These are phyloP conservation scores for Diaperis boleti DNA, from an alignment of 2,888 invertebrate species.

Conservation along the genomic window DNA sequence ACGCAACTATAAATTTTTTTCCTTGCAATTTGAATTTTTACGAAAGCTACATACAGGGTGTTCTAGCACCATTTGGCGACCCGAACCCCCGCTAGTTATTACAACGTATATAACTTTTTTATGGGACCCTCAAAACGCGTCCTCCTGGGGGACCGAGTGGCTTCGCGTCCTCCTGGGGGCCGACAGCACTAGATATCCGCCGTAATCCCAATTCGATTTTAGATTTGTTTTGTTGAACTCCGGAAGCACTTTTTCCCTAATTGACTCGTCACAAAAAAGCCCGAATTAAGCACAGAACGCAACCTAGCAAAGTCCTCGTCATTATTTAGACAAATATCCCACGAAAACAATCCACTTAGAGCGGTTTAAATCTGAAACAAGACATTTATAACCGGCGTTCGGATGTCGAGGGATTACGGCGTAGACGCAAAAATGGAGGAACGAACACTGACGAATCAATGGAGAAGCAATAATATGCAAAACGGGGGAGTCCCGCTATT, in stretches of 20 bases:
- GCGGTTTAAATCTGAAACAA: slow-evolving; percentile 39
- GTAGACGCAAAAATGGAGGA: slow-evolving; percentile 17
- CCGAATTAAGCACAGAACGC: slow-evolving; percentile 27
- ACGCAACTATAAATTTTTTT: slow-evolving; percentile 4
- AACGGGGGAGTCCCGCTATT: slow-evolving; percentile 32
- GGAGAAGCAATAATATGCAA: slow-evolving; percentile 35
- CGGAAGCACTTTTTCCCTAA: slow-evolving; percentile 2
- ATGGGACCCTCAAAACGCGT: background rate
- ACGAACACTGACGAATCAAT: slow-evolving; percentile 23
- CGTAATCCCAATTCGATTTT: too few relatives aligned
- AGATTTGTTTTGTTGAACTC: too few relatives aligned
- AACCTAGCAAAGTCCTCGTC: slow-evolving; percentile 31
- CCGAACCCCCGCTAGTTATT: slow-evolving; percentile 14
- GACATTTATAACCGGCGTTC: slow-evolving; percentile 37
- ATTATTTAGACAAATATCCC: slow-evolving; percentile 40
- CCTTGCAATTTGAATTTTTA: too few relatives aligned
- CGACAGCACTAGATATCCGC: background rate
- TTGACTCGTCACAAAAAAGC: slow-evolving; percentile 8
- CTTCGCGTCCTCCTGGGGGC: too few relatives aligned
- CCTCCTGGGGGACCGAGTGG: slow-evolving; percentile 7
- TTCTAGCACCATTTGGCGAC: background rate
- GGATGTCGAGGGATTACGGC: slow-evolving; percentile 29
- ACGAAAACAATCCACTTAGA: slow-evolving; percentile 42
- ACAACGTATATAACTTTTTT: slow-evolving; percentile 33
- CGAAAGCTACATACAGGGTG: too few relatives aligned